Evolutionary conservation across 1,140 invertebrate genomes (phyloP).

Genomic region (Neotoxoptera formosana): DNA sequence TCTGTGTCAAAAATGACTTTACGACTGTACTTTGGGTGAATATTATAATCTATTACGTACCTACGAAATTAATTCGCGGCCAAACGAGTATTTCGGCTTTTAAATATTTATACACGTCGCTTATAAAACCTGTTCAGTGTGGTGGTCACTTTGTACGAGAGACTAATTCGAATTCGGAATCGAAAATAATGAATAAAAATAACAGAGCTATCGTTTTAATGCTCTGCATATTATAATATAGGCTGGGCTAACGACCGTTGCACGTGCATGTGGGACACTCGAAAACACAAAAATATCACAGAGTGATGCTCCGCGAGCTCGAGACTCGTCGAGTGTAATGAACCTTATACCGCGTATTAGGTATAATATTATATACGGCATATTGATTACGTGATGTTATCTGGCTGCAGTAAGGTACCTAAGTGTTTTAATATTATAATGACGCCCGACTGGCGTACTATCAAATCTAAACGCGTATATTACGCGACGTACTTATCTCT

Average conservation of each 20-base stretch:
- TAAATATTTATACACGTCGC: background rate
- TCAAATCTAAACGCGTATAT: background rate
- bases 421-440: background rate
- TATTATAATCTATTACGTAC: too few species aligned
- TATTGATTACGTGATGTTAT: background rate
- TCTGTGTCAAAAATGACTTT: background rate
- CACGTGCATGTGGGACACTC: background rate
- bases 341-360: background rate
- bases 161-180: background rate
- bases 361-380: background rate
- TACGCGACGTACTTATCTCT: background rate
- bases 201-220: background rate
- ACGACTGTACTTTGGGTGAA: background rate
- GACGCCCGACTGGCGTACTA: background rate
- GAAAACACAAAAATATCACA: background rate
- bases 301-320: background rate
- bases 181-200: background rate
- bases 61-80: background rate
- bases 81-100: background rate
- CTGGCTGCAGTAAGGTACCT: background rate
- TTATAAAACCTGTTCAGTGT: background rate
- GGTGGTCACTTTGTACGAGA: background rate
- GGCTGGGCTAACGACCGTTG: background rate
- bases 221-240: background rate
- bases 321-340: background rate